These are phyloP conservation scores for Eueides isabella DNA, from an alignment of 1,140 invertebrate genomes.

Conservation along the genomic window DNA sequence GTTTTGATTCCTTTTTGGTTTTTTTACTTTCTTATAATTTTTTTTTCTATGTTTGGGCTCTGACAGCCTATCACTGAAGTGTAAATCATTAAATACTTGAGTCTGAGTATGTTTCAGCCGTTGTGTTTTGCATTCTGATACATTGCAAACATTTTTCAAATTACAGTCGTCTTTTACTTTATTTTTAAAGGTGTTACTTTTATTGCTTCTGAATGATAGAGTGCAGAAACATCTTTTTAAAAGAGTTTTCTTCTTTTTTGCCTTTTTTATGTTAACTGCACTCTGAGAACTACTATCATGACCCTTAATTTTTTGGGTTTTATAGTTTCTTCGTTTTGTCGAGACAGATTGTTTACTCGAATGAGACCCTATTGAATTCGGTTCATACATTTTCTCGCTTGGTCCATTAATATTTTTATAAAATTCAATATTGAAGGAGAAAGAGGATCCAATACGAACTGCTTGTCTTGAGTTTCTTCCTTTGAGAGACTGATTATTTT, in stretches of 20 bases:
- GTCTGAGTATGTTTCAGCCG: conserved; percentile 1
- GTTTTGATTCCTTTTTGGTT: background rate
- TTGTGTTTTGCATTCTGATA: background rate
- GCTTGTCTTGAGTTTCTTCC: conserved; percentile 16
- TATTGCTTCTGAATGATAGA: background rate
- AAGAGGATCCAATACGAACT: conserved; percentile 27
- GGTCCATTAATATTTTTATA: conserved; percentile 41
- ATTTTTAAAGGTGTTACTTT: background rate
- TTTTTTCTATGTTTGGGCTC: background rate
- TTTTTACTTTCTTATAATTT: background rate
- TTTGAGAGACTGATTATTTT: background rate
- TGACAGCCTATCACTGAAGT: background rate
- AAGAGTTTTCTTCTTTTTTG: background rate
- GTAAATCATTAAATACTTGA: background rate
- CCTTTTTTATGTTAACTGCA: conserved; percentile 21
- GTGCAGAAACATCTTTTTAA: conserved; percentile 21
- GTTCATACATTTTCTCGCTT: background rate
- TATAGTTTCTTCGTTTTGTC: background rate
- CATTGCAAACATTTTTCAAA: too few relatives aligned
- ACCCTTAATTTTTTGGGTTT: background rate
- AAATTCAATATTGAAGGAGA: conserved; percentile 51
- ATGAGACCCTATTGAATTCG: background rate
- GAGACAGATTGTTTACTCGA: background rate
- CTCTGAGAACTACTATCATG: background rate
- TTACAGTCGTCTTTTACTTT: background rate